A percentile compares a stretch with the other conserved stretches of the same genome.
These are phyloP conservation scores for Lagocephalus sceleratus DNA, from an alignment of 2,797 vertebrate species.

Conservation along the genomic window DNA sequence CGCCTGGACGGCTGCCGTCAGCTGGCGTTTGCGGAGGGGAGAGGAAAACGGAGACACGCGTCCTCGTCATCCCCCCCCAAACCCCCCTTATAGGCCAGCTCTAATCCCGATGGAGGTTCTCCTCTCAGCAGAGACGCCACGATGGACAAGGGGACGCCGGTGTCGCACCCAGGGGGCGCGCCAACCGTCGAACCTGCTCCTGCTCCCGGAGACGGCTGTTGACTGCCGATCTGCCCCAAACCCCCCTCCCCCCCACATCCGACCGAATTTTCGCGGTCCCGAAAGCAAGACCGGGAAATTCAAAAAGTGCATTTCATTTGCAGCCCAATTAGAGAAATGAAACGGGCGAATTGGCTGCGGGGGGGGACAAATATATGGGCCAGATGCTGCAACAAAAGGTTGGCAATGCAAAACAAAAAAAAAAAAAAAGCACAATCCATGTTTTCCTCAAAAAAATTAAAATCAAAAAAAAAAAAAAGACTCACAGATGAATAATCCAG, in stretches of 20 bases:
- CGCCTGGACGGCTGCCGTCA: conserved; percentile 69
- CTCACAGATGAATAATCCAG: conserved; percentile 45
- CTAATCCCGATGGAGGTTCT: conserved; percentile 64
- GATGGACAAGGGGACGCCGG: no score
- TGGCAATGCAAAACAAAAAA: conserved; percentile 48
- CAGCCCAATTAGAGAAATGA: background rate
- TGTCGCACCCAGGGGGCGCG: conserved; percentile 2
- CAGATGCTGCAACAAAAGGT: conserved; percentile 22
- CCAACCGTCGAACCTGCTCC: no score
- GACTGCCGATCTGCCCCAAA: no score
- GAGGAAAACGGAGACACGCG: conserved; percentile 65
- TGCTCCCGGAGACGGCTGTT: no score
- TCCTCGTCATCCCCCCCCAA: conserved; percentile 64
- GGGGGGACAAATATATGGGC: background rate
- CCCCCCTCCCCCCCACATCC: no score
- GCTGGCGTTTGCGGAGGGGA: conserved; percentile 63
- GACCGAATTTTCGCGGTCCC: no score
- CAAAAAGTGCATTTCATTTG: background rate
- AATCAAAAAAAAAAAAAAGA: conserved; percentile 1
- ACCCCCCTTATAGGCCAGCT: conserved; percentile 47
- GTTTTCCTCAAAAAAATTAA: conserved; percentile 41
- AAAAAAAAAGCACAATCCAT: conserved; percentile 50
- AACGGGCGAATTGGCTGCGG: background rate
- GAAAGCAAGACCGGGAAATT: background rate
- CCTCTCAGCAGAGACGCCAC: conserved; percentile 14